phyloP scores from a whole-genome alignment of 2,113 vertebrate genomes.

The Cepphus grylle region DNA sequence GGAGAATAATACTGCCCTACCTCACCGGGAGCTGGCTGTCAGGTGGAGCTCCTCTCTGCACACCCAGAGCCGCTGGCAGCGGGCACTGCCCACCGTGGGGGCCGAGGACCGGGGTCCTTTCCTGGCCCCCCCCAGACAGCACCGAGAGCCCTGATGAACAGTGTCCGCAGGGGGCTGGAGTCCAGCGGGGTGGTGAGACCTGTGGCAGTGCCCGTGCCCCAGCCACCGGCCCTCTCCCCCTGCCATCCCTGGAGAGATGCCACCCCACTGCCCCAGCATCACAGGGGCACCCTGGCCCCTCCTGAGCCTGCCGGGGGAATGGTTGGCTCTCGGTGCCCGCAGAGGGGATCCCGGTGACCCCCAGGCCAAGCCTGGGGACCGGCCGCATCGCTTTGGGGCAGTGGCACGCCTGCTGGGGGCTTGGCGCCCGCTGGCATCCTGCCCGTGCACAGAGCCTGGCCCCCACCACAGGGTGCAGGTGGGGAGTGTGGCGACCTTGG shows the following conservation, averaged over 20 bases:
- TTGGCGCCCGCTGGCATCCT: background rate
- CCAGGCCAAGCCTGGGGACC: too few relatives aligned
- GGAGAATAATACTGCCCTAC: slow-evolving; percentile 44
- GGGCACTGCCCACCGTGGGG: background rate
- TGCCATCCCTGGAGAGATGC: background rate
- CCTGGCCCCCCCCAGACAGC: background rate
- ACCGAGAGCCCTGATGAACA: background rate
- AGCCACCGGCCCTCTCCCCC: background rate
- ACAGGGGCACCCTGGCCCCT: accelerated
- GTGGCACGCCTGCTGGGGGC: accelerated
- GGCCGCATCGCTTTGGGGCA: accelerated
- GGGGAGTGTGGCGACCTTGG: background rate
- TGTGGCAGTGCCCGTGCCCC: background rate
- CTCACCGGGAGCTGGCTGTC: slow-evolving; percentile 18
- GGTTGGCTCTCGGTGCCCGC: accelerated
- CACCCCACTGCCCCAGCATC: background rate
- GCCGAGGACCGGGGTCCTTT: accelerated
- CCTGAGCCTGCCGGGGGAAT: background rate
- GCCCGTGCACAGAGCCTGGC: background rate
- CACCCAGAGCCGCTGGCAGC: background rate
- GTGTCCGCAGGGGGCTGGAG: background rate
- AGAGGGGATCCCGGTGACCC: background rate
- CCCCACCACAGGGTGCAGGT: accelerated
- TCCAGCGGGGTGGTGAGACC: accelerated
- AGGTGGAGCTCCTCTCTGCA: background rate